Evolutionary conservation across 2,113 vertebrate genomes (phyloP), one percentile per base, ranked within the genome.

Genomic region (Serinus canaria): DNA sequence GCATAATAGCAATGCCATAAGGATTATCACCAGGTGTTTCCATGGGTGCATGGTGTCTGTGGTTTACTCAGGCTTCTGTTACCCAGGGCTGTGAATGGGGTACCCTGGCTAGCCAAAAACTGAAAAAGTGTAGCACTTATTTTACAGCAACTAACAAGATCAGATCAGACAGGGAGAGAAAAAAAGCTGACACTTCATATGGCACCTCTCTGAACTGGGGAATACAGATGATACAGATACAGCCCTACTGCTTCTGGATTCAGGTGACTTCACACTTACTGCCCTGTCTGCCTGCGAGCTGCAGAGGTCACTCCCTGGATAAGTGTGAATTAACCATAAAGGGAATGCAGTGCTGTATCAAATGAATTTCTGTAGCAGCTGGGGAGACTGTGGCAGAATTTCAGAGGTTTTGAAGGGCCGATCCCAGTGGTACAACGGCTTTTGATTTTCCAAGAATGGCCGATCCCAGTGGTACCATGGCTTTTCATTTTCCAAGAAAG

Each of bases 351-450:
- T 0, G 1, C 52, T 52, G 41, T 78, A 89, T 84, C 94, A 87
- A 41, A 89, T 68, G 22, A 92, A 91, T 70, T 91, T 89, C 81
- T 89, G 41, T 3, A 89, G 92, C 94, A 95, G 95, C 89, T 95
- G 80, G 23, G 53, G 73, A 83, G 56, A 64, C 50, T 72, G 60
- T 27, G 73, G 83, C 58, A 84, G 84, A 64, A 73, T 75, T 95
- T 91, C 80, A 87, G 91, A 76, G 70, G 80, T 68, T 91, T 72
- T 53, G 64, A 87, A 72, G 50, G 82, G 33, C 53, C 9, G 1
- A 89, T 81, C 84, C 73, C 73, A 87, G 39, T 19, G 37, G 87
- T 87, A 78, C 22, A 59, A 70, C 0, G 3, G 43, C 68, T 87
- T 92, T 92, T 89, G 31, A 53, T 95, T 75, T 82, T 67, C 52